A percentile compares a stretch with the other conserved stretches of the same genome.
These are phyloP conservation scores for Lissocephala sabroskyi DNA, from an alignment of 2,888 invertebrate genomes.

Conservation along the genomic window DNA sequence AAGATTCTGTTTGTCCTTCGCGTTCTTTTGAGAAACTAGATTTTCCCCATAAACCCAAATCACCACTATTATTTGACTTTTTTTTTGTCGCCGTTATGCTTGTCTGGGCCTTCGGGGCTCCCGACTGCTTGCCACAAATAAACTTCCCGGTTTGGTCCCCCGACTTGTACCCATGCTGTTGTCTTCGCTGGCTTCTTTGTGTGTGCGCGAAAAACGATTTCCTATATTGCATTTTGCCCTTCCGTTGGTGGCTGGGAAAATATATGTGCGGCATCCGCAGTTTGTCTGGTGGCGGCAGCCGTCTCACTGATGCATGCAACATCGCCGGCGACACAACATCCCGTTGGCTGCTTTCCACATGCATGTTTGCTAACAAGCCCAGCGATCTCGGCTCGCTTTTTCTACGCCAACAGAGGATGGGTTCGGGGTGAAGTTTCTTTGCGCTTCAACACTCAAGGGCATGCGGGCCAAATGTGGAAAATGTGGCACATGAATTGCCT, in stretches of 20 bases:
- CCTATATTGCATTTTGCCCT: constrained; percentile 71
- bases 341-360: not conserved
- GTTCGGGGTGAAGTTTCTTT: too few species aligned
- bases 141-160: constrained; percentile 52
- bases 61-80: constrained; percentile 8
- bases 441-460: constrained; percentile 49
- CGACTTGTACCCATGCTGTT: constrained; percentile 4
- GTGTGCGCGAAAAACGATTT: constrained; percentile 69
- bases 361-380: constrained; percentile 36
- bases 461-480: constrained; percentile 29
- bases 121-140: constrained; percentile 34
- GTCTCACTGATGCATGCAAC: constrained; percentile 7
- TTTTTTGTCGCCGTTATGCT: too few species aligned
- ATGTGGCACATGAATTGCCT: constrained; percentile 28
- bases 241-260: constrained; percentile 67
- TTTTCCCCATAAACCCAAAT: too few species aligned
- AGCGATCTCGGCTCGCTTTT: not conserved
- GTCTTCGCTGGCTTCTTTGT: constrained; percentile 14
- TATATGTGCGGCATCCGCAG: constrained; percentile 67
- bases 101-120: too few species aligned
- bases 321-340: not conserved
- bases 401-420: too few species aligned
- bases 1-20: too few species aligned
- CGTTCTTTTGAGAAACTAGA: too few species aligned
- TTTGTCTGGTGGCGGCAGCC: constrained; percentile 12